These are phyloP conservation scores for Dicrostonyx torquatus DNA, from an alignment of 2,797 vertebrate species.

Conservation along the genomic window DNA sequence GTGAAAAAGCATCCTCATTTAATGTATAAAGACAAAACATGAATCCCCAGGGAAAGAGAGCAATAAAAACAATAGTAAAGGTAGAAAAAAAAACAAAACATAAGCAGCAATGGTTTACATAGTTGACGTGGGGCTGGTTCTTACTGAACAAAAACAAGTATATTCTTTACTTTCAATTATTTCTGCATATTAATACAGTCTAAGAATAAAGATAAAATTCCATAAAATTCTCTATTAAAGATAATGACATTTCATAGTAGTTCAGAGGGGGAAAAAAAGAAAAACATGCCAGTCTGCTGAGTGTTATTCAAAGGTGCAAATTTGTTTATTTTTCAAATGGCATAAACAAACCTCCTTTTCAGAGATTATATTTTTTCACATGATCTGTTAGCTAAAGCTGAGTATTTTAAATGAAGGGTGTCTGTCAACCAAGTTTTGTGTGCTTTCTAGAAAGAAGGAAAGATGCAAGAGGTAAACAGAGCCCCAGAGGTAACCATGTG, in stretches of 20 bases:
- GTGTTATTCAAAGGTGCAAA: slow-evolving; percentile 47
- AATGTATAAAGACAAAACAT: slow-evolving; percentile 70
- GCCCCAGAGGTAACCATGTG: slow-evolving; percentile 74
- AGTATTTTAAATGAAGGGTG: slow-evolving; percentile 64
- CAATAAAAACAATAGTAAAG: slow-evolving; percentile 61
- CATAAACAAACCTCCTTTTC: slow-evolving; percentile 55
- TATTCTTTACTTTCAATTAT: slow-evolving; percentile 59
- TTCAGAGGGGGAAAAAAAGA: background rate
- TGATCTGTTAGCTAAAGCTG: slow-evolving; percentile 60
- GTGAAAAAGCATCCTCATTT: slow-evolving; percentile 54
- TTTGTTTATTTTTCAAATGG: slow-evolving; percentile 69
- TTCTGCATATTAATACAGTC: slow-evolving; percentile 51
- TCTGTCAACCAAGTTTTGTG: slow-evolving; percentile 59
- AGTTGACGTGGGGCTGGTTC: slow-evolving; percentile 44
- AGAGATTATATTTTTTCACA: slow-evolving; percentile 61
- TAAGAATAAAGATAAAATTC: slow-evolving; percentile 63
- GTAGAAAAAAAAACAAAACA: slow-evolving; percentile 56
- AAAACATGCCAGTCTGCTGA: slow-evolving; percentile 39
- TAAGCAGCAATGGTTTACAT: slow-evolving; percentile 62
- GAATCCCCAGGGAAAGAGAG: slow-evolving; percentile 57
- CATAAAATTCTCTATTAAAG: slow-evolving; percentile 63
- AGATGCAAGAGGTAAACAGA: slow-evolving; percentile 75
- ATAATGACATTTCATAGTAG: slow-evolving; percentile 68
- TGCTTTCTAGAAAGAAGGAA: slow-evolving; percentile 75
- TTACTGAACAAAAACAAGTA: slow-evolving; percentile 57